A percentile compares a stretch with the other conserved stretches of the same genome.
Conservation (phyloP, 1,140 invertebrate genomes). For the Drosophila sp. region DNA sequence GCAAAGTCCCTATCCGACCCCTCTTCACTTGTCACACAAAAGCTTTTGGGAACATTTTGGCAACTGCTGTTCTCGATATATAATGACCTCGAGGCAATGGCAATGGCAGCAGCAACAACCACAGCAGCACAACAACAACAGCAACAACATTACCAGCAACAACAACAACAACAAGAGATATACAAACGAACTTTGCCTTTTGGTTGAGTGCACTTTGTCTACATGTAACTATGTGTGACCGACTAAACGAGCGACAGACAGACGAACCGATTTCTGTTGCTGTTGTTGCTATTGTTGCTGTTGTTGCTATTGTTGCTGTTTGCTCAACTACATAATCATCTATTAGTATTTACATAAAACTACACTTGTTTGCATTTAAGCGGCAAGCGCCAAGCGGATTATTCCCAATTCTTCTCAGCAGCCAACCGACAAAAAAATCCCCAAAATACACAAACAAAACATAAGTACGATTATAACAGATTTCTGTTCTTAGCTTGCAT, state of each 20-base stretch:
- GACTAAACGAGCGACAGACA: conserved; percentile 10
- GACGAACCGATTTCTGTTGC: conserved; percentile 22
- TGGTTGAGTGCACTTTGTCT: conserved; percentile 80
- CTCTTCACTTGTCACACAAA: conserved; percentile 72
- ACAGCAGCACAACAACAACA: conserved; percentile 1
- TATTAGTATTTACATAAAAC: conserved; percentile 82
- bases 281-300: conserved; percentile 40
- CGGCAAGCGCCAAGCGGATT: conserved; percentile 72
- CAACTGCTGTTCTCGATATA: conserved; percentile 82
- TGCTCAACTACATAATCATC: conserved; percentile 81
- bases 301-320: conserved; percentile 67
- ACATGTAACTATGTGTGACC: conserved; percentile 81
- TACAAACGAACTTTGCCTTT: conserved; percentile 67
- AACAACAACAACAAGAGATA: conserved; percentile 1
- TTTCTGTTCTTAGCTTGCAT: conserved; percentile 27
- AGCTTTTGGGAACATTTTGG: conserved; percentile 81
- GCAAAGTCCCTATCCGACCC: neutral
- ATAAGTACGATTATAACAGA: conserved; percentile 18
- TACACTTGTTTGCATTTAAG: conserved; percentile 82
- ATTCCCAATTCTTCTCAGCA: conserved; percentile 43
- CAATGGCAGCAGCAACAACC: conserved; percentile 27
- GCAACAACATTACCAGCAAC: conserved; percentile 23
- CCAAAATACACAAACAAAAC: conserved; percentile 10
- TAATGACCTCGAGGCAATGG: conserved; percentile 80
- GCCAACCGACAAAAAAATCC: conserved; percentile 5